These are phyloP conservation scores for Agapetus fuscipes DNA, from an alignment of 2,888 invertebrate genomes.

Conservation along the genomic window DNA sequence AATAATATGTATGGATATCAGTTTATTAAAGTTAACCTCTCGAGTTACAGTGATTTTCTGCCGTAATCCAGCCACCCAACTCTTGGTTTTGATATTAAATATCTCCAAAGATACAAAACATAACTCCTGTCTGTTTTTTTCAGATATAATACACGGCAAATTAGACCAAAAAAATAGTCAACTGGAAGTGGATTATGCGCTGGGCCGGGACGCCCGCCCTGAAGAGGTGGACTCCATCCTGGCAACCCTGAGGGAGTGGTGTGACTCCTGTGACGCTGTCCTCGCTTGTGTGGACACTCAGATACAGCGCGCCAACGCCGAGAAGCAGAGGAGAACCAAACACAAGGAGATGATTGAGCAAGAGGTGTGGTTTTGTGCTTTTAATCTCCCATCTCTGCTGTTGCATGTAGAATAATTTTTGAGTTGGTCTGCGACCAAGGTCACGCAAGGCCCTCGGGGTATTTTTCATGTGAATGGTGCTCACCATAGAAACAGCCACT, in stretches of 20 bases:
- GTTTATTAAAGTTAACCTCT: too few relatives aligned
- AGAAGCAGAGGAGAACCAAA: conserved; percentile 70
- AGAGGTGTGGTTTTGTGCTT: conserved; percentile 51
- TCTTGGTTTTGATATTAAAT: too few relatives aligned
- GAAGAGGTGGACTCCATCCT: conserved; percentile 77
- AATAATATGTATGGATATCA: too few relatives aligned
- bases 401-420: background rate
- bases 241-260: conserved; percentile 79
- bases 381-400: too few relatives aligned
- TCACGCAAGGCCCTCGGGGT: background rate
- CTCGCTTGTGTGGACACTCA: conserved; percentile 83
- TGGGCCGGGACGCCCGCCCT: conserved; percentile 84
- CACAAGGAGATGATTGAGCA: conserved; percentile 76
- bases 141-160: conserved; percentile 91
- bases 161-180: conserved; percentile 91
- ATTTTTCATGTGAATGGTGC: background rate
- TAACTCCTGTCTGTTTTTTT: too few relatives aligned
- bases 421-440: background rate
- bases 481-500: too few relatives aligned
- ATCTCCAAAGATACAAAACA: too few relatives aligned
- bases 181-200: conserved; percentile 87
- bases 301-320: conserved; percentile 75
- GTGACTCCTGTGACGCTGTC: conserved; percentile 80
- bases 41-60: too few relatives aligned
- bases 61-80: too few relatives aligned